Evolutionary conservation across 2,888 invertebrate species (phyloP).

Genomic region (Torymus aiolomorphi): DNA sequence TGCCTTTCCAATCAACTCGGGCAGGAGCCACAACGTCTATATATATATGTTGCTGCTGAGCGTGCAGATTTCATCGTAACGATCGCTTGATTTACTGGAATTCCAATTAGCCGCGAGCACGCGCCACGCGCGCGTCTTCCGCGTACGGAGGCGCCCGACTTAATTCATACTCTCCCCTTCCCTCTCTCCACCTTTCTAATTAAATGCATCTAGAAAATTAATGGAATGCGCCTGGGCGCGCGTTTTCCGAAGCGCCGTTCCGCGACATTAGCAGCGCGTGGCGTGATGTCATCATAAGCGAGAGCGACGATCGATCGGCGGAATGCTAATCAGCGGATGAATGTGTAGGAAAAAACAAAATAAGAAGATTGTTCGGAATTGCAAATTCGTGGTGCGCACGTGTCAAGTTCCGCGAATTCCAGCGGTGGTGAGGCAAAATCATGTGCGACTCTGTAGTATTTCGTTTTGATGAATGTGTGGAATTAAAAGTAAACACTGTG

Average conservation of each 20-base stretch:
- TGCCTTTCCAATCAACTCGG: no score
- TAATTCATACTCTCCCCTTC: no score
- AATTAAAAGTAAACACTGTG: no score
- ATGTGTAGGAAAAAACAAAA: not conserved
- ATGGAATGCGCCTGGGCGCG: no score
- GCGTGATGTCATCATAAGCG: not conserved
- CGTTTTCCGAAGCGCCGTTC: no score
- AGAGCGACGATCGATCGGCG: not conserved
- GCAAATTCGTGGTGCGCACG: not conserved
- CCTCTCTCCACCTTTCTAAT: no score
- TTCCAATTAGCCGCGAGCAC: conserved; percentile 3
- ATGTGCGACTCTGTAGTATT: no score
- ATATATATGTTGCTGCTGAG: not conserved
- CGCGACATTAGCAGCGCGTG: no score
- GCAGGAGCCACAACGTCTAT: no score
- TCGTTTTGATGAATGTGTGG: no score
- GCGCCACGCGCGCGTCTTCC: not conserved
- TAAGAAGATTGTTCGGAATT: conserved; percentile 24
- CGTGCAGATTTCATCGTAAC: conserved; percentile 12
- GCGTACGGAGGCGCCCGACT: not conserved
- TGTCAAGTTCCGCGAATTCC: not conserved
- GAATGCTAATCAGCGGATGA: conserved; percentile 7
- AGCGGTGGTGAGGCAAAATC: no score
- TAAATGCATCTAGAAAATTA: no score
- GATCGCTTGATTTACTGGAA: conserved; percentile 20